These are phyloP conservation scores for Sinella curviseta DNA, from an alignment of 1,140 invertebrate genomes.

Conservation along the genomic window DNA sequence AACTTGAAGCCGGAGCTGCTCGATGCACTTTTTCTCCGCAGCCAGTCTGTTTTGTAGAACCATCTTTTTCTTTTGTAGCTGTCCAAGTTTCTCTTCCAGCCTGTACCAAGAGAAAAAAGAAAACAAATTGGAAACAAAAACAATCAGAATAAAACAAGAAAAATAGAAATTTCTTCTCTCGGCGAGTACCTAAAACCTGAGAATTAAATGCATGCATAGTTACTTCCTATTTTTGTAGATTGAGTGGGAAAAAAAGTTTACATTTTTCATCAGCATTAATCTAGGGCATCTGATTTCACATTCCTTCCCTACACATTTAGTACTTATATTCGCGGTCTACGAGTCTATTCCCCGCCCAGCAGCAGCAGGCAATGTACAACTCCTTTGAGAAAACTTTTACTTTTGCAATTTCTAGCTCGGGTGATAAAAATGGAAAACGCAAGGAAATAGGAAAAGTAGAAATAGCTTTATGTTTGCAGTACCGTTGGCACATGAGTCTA, in stretches of 20 bases:
- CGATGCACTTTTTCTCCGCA: constrained; percentile 43
- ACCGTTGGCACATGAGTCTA: constrained; percentile 65
- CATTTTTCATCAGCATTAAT: neutral
- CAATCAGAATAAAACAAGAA: neutral
- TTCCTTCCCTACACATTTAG: no score
- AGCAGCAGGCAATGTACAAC: no score
- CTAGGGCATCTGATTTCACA: neutral
- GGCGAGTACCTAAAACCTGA: neutral
- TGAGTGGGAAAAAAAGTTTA: no score
- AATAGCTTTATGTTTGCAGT: constrained; percentile 41
- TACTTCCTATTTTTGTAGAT: no score
- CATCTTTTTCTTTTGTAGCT: constrained; percentile 50
- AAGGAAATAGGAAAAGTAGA: neutral
- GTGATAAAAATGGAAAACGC: no score
- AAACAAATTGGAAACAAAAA: constrained; percentile 1
- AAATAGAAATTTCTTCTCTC: neutral
- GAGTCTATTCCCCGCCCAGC: no score
- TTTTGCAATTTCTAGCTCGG: no score
- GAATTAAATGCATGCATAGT: no score
- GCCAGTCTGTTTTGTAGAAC: constrained; percentile 40
- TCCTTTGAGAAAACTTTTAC: no score
- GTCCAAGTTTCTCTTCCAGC: constrained; percentile 51
- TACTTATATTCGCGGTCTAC: no score
- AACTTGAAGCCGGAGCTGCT: constrained; percentile 43
- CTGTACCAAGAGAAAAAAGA: constrained; percentile 39